A percentile compares a stretch with the other conserved stretches of the same genome.
phyloP scores from a whole-genome alignment of 92 coral and sea anemone species.

The Palythoa grandiflora region DNA sequence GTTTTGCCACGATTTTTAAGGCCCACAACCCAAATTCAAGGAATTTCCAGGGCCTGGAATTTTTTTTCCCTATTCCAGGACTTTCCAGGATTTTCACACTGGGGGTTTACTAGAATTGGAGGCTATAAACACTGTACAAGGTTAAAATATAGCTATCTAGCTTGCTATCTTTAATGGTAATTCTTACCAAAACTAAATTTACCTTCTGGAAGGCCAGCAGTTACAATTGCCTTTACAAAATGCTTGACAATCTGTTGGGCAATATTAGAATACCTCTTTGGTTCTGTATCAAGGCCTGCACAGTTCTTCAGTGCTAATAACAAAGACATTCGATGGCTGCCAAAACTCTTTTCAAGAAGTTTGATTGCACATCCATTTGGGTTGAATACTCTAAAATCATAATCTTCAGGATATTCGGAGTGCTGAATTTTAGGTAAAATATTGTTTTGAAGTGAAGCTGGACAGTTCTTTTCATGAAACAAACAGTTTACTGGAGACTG shows the following conservation, averaged over 20 bases:
- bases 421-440: background rate
- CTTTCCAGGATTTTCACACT: no score
- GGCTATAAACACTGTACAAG: no score
- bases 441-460: background rate
- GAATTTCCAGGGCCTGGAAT: no score
- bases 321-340: slow-evolving; percentile 4
- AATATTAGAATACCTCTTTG: background rate
- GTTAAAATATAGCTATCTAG: no score
- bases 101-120: no score
- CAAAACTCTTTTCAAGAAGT: background rate
- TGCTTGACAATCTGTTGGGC: slow-evolving; percentile 23
- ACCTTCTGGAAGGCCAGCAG: slow-evolving; percentile 37
- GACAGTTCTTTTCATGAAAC: background rate
- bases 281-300: background rate
- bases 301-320: background rate
- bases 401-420: slow-evolving; percentile 3
- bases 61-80: no score
- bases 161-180: no score
- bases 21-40: no score
- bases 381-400: slow-evolving; percentile 24
- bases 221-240: slow-evolving; percentile 17
- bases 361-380: slow-evolving; percentile 43
- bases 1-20: no score
- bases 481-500: background rate
- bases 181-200: background rate